phyloP scores from a whole-genome alignment of 1,140 invertebrate genomes.

The Leptinotarsa undecemlineata region DNA sequence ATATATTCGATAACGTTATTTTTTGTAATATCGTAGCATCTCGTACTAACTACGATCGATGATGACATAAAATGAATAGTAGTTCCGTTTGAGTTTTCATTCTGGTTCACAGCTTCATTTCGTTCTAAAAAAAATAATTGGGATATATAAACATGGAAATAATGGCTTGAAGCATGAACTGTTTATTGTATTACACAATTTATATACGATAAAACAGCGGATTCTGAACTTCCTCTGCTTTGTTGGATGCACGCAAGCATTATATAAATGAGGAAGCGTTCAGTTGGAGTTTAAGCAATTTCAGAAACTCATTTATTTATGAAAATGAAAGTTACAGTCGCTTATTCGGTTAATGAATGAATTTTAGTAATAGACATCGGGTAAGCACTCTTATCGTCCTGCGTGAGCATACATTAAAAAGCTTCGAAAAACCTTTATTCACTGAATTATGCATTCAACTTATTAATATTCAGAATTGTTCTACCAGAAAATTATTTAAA shows the following conservation, averaged over 20 bases:
- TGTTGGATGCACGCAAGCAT: slow-evolving; percentile 35
- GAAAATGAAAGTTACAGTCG: slow-evolving; percentile 35
- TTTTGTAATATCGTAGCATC: no score
- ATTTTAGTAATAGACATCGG: slow-evolving; percentile 14
- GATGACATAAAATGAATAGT: background rate
- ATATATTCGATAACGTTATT: no score
- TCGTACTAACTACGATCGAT: no score
- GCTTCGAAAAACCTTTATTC: slow-evolving; percentile 14
- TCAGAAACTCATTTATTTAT: slow-evolving; percentile 36
- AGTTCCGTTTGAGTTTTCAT: slow-evolving; percentile 10
- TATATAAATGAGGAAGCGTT: slow-evolving; percentile 38
- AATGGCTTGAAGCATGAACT: slow-evolving; percentile 17
- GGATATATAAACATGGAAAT: slow-evolving; percentile 25
- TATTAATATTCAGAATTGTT: slow-evolving; percentile 24
- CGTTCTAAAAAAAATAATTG: slow-evolving; percentile 27
- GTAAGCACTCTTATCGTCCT: slow-evolving; percentile 18
- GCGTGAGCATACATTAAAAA: slow-evolving; percentile 22
- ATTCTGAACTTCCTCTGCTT: slow-evolving; percentile 38
- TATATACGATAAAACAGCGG: slow-evolving; percentile 30
- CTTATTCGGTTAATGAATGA: slow-evolving; percentile 21
- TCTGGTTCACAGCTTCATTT: background rate
- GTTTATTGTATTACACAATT: slow-evolving; percentile 31
- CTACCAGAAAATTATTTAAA: slow-evolving; percentile 4
- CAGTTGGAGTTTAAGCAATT: slow-evolving; percentile 29
- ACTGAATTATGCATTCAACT: slow-evolving; percentile 3